These are phyloP conservation scores for Dioctria linearis DNA, from an alignment of 2,888 invertebrate species.

Conservation along the genomic window DNA sequence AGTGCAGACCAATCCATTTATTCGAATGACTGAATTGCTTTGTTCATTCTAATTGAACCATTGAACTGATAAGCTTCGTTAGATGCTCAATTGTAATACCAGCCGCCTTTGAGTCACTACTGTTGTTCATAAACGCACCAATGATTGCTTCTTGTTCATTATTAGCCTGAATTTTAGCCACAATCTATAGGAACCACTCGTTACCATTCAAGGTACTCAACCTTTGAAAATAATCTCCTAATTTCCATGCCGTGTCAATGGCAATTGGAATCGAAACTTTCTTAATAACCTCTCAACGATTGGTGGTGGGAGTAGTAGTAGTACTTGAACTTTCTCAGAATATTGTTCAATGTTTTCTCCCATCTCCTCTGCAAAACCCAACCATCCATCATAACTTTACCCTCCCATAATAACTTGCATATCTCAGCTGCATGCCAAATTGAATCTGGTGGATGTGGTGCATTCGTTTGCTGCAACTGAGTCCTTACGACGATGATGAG, in stretches of 20 bases:
- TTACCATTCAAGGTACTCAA: not conserved
- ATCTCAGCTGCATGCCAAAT: conserved; percentile 47
- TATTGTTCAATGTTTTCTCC: not conserved
- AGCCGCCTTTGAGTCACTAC: conserved; percentile 4
- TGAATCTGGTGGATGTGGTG: conserved; percentile 38
- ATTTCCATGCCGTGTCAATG: conserved; percentile 15
- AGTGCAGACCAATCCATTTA: conserved; percentile 11
- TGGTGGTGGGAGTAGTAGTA: not conserved
- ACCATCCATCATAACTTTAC: conserved; percentile 33
- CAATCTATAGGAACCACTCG: not conserved
- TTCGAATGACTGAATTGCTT: conserved; percentile 22
- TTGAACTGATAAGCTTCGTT: conserved; percentile 44
- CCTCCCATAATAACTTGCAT: conserved; percentile 29
- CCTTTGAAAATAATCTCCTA: not conserved
- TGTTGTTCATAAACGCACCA: conserved; percentile 17
- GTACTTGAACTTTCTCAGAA: not conserved
- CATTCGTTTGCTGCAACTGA: conserved; percentile 36
- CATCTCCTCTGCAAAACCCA: no score
- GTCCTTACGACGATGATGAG: conserved; percentile 9
- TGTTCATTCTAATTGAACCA: conserved; percentile 36
- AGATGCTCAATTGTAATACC: conserved; percentile 34
- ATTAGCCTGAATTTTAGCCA: conserved; percentile 4
- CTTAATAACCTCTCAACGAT: conserved; percentile 18
- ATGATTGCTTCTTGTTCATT: conserved; percentile 32
- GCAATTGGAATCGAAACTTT: conserved; percentile 21